phyloP scores from a whole-genome alignment of 2,113 vertebrate genomes.

The Scalopus aquaticus region DNA sequence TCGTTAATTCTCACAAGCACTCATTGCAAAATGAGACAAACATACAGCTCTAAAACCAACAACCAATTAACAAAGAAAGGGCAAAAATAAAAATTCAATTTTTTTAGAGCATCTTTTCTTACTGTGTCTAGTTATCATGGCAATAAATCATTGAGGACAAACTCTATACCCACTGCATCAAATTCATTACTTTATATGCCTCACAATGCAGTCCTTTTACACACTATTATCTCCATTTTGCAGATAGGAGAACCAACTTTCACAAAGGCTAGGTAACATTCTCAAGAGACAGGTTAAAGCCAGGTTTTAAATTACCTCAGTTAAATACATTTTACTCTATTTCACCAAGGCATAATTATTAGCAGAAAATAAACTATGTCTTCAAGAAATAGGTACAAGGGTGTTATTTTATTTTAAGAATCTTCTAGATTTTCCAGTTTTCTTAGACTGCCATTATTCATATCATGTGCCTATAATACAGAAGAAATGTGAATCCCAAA shows the following conservation, averaged over 20 bases:
- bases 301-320: not conserved
- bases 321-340: not conserved
- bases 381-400: not conserved
- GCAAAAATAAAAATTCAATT: not conserved
- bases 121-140: not conserved
- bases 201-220: not conserved
- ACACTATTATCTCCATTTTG: not conserved
- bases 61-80: not conserved
- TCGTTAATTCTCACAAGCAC: not conserved
- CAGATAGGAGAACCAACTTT: not conserved
- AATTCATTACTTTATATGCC: not conserved
- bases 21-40: not conserved
- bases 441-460: not conserved
- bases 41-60: not conserved
- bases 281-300: not conserved
- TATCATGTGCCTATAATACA: not conserved
- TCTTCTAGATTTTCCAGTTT: not conserved
- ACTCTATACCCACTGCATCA: not conserved
- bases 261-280: not conserved
- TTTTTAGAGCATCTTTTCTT: not conserved
- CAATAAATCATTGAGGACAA: not conserved
- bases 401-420: not conserved
- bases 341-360: not conserved
- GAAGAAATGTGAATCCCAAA: not conserved
- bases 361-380: not conserved